Evolutionary conservation across 35 echinoderm and acorn worm genomes (phyloP).

Genomic region (Lytechinus variegatus): DNA sequence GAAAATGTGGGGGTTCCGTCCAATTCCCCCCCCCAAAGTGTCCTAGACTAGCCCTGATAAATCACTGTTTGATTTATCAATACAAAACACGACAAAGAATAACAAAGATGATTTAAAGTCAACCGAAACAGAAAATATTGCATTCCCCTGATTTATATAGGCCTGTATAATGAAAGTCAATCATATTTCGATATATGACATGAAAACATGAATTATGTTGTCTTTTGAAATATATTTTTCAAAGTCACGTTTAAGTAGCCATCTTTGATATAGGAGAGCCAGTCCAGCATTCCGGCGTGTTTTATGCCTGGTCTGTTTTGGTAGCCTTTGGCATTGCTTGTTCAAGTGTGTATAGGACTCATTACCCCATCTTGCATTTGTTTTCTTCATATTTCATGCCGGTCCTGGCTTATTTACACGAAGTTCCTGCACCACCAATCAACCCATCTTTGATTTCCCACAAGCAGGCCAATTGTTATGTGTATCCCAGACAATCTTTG

Average conservation of each 20-base stretch:
- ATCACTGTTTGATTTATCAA: too few relatives aligned
- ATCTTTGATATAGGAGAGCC: conserved; percentile 8
- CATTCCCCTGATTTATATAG: too few relatives aligned
- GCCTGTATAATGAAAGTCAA: neutral
- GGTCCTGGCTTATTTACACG: conserved; percentile 21
- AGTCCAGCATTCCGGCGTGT: neutral
- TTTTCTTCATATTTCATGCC: conserved; percentile 42
- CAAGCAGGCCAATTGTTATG: conserved; percentile 28
- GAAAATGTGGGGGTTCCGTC: too few relatives aligned
- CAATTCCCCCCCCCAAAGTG: too few relatives aligned
- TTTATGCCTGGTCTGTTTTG: neutral
- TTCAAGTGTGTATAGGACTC: conserved; percentile 5
- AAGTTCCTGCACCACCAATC: conserved; percentile 1
- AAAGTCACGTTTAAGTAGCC: neutral
- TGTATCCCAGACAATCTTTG: neutral
- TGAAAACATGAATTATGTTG: neutral
- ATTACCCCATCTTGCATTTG: conserved; percentile 20
- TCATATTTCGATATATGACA: neutral
- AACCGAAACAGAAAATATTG: too few relatives aligned
- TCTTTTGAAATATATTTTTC: conserved; percentile 14
- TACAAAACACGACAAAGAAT: too few relatives aligned
- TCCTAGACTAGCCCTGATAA: too few relatives aligned
- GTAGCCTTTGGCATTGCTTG: conserved; percentile 8
- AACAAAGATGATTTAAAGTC: too few relatives aligned
- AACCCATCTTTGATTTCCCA: neutral